Base-by-base conservation (phyloP, 1,140 invertebrate species). In the Drosophila setifemur region DNA sequence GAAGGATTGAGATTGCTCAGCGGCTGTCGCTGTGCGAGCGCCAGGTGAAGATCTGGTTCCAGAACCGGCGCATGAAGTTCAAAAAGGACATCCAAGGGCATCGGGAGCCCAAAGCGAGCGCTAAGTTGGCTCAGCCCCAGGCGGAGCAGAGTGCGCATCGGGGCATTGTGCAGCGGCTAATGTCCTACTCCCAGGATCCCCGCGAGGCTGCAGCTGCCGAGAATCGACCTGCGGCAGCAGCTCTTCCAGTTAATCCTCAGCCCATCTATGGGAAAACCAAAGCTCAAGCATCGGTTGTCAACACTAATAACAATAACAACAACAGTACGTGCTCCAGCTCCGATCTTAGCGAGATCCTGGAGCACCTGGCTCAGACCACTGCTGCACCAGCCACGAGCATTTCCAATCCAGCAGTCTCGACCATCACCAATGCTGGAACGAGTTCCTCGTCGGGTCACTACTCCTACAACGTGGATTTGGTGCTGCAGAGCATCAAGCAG, bases 11-110 rank as follows among this genome's bases (percentile, higher is more conserved):
- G 90, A 93, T 98, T 73, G 96, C 96, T 0, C 91, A 94, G n/a
- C 91, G 93, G 11, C 90, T 98, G 1, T 92, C 93, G 18, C 91
- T 98, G 0, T 94, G 94, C 0, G 96, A 98, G 78, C 91, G 96
- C 14, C 97, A 98, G 90, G 97, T 98, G 14, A 98, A 98, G 91
- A 97, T 98, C 48, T 98, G 96, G 96, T 97, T 90, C 63, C 89
- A 90, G 68, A 90, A 90, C 37, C 78, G 89, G 2, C 89, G 89
- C 43, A 90, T 90, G 89, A 90, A 90, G 31, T 77, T 73, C 40
- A 90, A 90, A 21, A 90, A 90, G 52, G 81, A 86, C 31, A 63
- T 82, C n/a, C 86, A 78, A 25, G 76, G 83, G 3, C 71, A 74
- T 26, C 75, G 77, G 0, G 70, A 88, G 6, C 50, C 42, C 4